These are phyloP conservation scores for Myiopsitta monachus DNA, from an alignment of 2,113 vertebrate species.

Conservation along the genomic window DNA sequence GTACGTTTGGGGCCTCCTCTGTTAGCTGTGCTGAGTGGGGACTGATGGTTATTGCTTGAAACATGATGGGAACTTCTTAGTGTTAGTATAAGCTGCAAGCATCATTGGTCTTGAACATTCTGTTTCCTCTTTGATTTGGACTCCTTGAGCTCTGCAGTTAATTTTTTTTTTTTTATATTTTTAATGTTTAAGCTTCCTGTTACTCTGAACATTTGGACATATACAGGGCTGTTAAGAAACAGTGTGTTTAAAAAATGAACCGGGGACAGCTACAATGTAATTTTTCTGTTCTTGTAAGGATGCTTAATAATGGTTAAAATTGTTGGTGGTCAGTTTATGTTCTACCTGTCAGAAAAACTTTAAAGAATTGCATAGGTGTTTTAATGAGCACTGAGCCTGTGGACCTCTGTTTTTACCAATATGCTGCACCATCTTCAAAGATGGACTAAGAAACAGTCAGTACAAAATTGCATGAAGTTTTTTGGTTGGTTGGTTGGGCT, in stretches of 20 bases:
- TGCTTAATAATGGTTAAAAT: background rate
- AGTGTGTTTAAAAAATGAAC: background rate
- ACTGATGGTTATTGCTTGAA: background rate
- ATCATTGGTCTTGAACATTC: background rate
- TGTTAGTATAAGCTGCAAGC: background rate
- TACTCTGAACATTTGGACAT: rapidly evolving
- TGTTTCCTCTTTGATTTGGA: background rate
- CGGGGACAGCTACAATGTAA: rapidly evolving
- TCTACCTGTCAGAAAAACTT: background rate
- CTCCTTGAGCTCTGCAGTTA: background rate
- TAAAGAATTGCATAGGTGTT: background rate
- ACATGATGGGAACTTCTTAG: rapidly evolving
- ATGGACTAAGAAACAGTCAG: background rate
- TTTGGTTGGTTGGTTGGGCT: background rate
- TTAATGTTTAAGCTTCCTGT: background rate
- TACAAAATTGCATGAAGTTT: background rate
- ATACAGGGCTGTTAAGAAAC: background rate
- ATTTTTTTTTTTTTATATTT: background rate
- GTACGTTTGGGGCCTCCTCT: background rate
- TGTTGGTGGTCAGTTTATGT: background rate
- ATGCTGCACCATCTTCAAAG: background rate
- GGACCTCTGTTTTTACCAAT: background rate
- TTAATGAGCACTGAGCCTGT: background rate
- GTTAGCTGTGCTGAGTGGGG: background rate
- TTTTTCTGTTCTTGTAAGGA: background rate